Conservation (phyloP, 1,140 invertebrate genomes). For the Drosophila asahinai region DNA sequence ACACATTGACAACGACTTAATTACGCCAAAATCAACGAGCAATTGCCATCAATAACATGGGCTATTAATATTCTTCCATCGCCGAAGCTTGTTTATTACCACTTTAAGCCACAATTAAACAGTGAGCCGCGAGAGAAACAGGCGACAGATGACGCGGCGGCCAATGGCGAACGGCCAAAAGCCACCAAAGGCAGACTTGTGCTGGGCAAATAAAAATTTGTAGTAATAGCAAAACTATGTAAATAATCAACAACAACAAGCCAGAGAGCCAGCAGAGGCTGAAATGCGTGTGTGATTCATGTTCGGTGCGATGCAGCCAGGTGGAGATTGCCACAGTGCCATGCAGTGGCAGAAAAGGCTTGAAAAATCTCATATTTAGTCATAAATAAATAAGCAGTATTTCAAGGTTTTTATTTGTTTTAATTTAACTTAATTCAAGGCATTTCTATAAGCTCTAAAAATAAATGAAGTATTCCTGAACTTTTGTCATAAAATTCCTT, state of each 20-base stretch:
- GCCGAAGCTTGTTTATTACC: conserved; percentile 76
- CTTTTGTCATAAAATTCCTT: too few species aligned
- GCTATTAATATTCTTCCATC: conserved; percentile 82
- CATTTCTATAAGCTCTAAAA: too few species aligned
- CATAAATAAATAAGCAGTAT: not conserved
- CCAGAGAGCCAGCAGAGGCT: conserved; percentile 20
- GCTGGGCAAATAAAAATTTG: conserved; percentile 81
- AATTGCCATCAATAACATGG: conserved; percentile 84
- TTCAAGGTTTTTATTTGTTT: not conserved
- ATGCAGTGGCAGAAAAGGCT: conserved; percentile 1
- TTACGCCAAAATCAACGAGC: conserved; percentile 84
- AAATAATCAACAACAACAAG: conserved; percentile 76
- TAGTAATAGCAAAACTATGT: conserved; percentile 84
- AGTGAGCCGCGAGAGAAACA: conserved; percentile 26
- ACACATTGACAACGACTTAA: conserved; percentile 78
- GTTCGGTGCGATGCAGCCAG: conserved; percentile 59
- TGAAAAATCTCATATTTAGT: not conserved
- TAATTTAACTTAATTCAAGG: not conserved
- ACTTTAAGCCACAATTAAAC: conserved; percentile 82
- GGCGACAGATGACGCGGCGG: conserved; percentile 61
- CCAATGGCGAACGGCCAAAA: conserved; percentile 25
- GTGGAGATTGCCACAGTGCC: conserved; percentile 52
- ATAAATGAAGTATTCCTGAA: too few species aligned
- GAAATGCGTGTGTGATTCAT: conserved; percentile 80
- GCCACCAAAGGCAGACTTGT: conserved; percentile 20